Conservation (phyloP, 2,113 vertebrate genomes). For the Phocoena phocoena region DNA sequence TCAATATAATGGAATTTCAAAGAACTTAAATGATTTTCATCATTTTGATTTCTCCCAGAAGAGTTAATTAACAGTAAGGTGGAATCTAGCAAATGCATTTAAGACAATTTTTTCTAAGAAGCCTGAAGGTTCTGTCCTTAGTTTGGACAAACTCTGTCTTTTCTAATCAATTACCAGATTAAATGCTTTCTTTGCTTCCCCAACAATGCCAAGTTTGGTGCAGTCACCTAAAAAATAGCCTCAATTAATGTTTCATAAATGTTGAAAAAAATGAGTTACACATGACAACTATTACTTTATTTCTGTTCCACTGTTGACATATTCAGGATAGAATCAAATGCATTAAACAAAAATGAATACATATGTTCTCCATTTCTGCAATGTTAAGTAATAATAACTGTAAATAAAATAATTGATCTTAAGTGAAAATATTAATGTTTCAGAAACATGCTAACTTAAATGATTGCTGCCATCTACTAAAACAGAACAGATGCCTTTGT, state of each 20-base stretch:
- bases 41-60: neutral
- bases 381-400: neutral
- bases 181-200: neutral
- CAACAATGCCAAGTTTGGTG: neutral
- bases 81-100: neutral
- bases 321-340: neutral
- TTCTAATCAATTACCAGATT: neutral
- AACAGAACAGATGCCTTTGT: neutral
- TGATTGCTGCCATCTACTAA: neutral
- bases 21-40: neutral
- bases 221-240: neutral
- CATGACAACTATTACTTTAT: neutral
- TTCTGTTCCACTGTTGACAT: neutral
- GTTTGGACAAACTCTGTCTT: neutral
- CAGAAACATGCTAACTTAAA: neutral
- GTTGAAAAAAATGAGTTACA: neutral
- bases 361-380: neutral
- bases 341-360: neutral
- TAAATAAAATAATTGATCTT: neutral
- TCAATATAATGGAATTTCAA: neutral
- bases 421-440: constrained; percentile 23
- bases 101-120: neutral
- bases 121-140: neutral
- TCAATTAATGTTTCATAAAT: neutral
- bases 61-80: neutral